phyloP scores from a whole-genome alignment of 2,113 vertebrate genomes.

The Anser cygnoides region DNA sequence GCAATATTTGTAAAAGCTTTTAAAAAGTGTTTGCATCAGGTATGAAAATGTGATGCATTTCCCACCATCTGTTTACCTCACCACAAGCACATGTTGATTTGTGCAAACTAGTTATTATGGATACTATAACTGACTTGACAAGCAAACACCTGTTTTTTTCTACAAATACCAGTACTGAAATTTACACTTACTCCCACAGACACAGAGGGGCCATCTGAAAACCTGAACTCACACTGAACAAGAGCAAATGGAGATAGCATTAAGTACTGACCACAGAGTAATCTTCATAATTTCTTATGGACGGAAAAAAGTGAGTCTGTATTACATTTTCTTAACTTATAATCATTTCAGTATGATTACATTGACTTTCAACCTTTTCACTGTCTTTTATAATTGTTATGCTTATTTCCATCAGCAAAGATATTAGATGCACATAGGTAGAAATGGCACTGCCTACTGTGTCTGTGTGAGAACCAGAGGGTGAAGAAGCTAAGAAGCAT shows the following conservation, averaged over 20 bases:
- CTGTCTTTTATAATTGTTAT: background rate
- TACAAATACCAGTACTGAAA: background rate
- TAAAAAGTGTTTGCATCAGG: background rate
- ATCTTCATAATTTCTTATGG: background rate
- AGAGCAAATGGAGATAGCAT: background rate
- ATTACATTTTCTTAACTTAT: background rate
- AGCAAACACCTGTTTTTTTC: constrained; percentile 20
- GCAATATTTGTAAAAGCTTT: constrained; percentile 3
- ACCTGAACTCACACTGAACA: background rate
- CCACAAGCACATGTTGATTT: background rate
- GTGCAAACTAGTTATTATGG: background rate
- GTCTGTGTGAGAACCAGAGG: background rate
- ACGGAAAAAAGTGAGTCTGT: background rate
- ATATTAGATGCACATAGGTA: background rate
- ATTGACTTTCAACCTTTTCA: background rate
- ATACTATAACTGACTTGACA: background rate
- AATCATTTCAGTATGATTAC: background rate
- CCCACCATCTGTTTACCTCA: constrained; percentile 25
- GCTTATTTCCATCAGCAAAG: background rate
- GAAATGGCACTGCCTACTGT: background rate
- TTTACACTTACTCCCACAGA: background rate
- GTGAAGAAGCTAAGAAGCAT: background rate
- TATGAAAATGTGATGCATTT: background rate
- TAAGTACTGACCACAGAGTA: background rate
- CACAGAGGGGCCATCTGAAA: background rate